A percentile compares a stretch with the other conserved stretches of the same genome.
Conservation (phyloP, 2,888 invertebrate genomes). For the Teleogryllus oceanicus region DNA sequence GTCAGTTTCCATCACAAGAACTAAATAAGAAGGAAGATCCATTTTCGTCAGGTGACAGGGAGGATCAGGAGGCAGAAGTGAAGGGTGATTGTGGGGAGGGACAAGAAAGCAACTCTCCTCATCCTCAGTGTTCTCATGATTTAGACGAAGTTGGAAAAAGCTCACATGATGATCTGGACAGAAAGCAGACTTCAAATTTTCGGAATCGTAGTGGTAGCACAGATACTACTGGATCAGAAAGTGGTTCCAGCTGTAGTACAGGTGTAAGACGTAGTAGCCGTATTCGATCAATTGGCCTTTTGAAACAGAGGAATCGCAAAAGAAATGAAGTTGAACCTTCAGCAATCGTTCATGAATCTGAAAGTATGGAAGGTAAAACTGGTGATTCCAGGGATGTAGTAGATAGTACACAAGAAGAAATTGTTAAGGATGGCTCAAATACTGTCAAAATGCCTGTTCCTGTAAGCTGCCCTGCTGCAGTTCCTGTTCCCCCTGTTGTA, state of each 20-base stretch:
- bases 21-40: not conserved
- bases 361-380: not conserved
- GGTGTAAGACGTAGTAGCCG: conserved; percentile 44
- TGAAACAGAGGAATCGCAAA: conserved; percentile 54
- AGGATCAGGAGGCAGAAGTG: not conserved
- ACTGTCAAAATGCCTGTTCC: not conserved
- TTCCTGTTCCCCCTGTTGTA: conserved; percentile 40
- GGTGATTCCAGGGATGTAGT: not conserved
- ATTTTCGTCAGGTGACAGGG: not conserved
- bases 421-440: not conserved
- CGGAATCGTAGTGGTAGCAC: conserved; percentile 47
- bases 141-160: not conserved
- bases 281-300: conserved; percentile 65
- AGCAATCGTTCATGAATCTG: not conserved
- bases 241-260: conserved; percentile 47
- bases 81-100: conserved; percentile 19
- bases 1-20: not conserved
- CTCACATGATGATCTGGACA: conserved; percentile 38
- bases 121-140: not conserved
- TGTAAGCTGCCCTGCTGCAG: conserved; percentile 38
- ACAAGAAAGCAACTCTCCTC: not conserved
- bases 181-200: conserved; percentile 45
- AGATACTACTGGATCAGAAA: conserved; percentile 47
- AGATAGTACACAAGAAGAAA: not conserved
- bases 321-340: conserved; percentile 25